phyloP scores from a whole-genome alignment of 2,888 invertebrate genomes.

The Orthonychiurus folsomi region DNA sequence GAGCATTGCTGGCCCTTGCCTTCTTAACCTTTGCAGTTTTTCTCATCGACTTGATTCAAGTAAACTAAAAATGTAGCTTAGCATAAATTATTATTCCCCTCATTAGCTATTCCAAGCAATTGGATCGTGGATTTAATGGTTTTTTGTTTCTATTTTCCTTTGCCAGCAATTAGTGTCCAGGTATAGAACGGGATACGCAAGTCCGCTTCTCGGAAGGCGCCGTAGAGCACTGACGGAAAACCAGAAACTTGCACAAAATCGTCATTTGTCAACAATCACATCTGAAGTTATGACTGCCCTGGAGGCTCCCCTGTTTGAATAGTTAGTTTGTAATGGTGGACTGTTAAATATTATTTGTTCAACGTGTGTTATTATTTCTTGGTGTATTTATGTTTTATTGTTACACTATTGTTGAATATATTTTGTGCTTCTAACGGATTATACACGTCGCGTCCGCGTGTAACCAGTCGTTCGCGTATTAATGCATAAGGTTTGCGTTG shows the following conservation, averaged over 20 bases:
- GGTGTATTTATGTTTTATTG: not conserved
- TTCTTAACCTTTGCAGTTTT: constrained; percentile 78
- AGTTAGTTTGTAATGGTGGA: too few relatives aligned
- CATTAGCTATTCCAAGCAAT: constrained; percentile 10
- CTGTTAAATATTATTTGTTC: not conserved
- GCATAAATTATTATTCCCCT: not conserved
- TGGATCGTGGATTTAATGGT: not conserved
- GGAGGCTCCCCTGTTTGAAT: constrained; percentile 8
- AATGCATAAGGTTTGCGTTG: too few relatives aligned
- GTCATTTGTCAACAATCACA: constrained; percentile 6
- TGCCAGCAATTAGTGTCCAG: constrained; percentile 7
- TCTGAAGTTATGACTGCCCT: constrained; percentile 8
- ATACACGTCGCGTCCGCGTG: too few relatives aligned
- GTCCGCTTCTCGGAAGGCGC: not conserved
- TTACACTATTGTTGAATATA: not conserved
- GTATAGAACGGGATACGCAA: not conserved
- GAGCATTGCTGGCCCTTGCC: constrained; percentile 70
- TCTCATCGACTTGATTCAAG: constrained; percentile 70
- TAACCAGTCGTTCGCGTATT: too few relatives aligned
- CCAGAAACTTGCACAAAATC: not conserved
- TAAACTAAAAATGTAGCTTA: constrained; percentile 44
- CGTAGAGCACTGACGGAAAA: not conserved
- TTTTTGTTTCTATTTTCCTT: constrained; percentile 1
- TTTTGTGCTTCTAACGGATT: not conserved
- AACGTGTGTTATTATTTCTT: too few relatives aligned